These are phyloP conservation scores for Nemoura dubitans DNA, from an alignment of 2,888 invertebrate genomes.

Conservation along the genomic window DNA sequence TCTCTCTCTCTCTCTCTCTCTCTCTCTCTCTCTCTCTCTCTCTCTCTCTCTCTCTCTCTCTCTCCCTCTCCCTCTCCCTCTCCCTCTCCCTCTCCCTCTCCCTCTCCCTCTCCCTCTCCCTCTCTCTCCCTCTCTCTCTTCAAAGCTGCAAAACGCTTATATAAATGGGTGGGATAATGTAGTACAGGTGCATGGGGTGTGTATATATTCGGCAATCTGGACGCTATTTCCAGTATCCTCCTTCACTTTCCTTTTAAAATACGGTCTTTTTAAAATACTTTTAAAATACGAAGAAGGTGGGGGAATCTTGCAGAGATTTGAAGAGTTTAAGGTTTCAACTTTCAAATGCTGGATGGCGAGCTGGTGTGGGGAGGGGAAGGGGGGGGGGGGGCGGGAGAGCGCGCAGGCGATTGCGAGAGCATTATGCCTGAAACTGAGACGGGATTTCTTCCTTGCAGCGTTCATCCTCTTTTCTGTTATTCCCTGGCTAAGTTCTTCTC, in stretches of 20 bases:
- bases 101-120: background rate
- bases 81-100: background rate
- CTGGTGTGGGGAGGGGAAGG: too few relatives aligned
- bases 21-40: background rate
- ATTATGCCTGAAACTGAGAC: constrained; percentile 25
- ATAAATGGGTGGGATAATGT: constrained; percentile 25
- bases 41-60: background rate
- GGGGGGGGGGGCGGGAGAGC: background rate
- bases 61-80: background rate
- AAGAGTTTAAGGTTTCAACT: constrained; percentile 8
- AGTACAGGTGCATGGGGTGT: background rate
- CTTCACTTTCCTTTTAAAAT: background rate
- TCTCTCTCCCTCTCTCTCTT: background rate
- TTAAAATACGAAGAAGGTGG: background rate
- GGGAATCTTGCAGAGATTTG: constrained; percentile 19
- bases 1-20: background rate
- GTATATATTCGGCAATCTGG: constrained; percentile 30
- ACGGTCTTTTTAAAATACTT: constrained; percentile 8
- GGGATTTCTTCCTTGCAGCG: constrained; percentile 13
- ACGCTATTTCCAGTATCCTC: background rate
- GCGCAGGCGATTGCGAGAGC: background rate
- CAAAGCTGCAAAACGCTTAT: constrained; percentile 15
- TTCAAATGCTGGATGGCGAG: constrained; percentile 16
- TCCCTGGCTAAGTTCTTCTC: background rate
- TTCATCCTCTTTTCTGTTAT: background rate